Evolutionary conservation across 2,113 vertebrate species (phyloP), one percentile per base, ranked within the genome.

Genomic region (Oxygymnocypris stewartii): DNA sequence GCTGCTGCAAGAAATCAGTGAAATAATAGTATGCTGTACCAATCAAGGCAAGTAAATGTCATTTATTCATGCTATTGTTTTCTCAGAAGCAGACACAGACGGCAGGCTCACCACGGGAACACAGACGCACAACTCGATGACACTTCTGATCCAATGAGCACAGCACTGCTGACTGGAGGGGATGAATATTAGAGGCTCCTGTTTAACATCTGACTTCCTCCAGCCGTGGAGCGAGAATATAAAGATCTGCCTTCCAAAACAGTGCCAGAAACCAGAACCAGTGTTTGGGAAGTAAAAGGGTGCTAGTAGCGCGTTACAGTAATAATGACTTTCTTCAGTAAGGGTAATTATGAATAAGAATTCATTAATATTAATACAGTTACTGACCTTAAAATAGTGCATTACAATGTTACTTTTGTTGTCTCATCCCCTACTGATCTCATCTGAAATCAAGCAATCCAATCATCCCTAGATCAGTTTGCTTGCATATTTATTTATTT

Each of bases 141-240:
- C 59, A 67, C 59, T 82, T 81, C 79, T 81, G 79, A 81, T 59
- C 54, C 79, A 31, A 18, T 47, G 59, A 67, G 42, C 61, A 81
- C 75, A 51, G 7, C 47, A 54, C 54, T 23, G 11, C 54, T 40
- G 14, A 79, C 80, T 82, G 44, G 11, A 71, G 80, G 25, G 14
- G 4, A 69, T 4, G 4, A 20, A 51, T 35, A 20, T 23, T 2
- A 82, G 16, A 69, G 40, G 28, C 25, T 35, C 20, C 61, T 51
- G 10, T 82, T 82, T 71, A 82, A 82, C 81, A 82, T 71, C 28
- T 51, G 63, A 82, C 25, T 65, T 82, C 25, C 40, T 81, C 35
- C 3, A 37, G n/a, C 37, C 25, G 0, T 28, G 1, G 14, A 67
- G 16, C 10, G 5, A 67, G 59, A 16, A 6, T 6, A 20, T 20